Conservation (phyloP, 2,113 vertebrate species). For the Thermophis baileyi region DNA sequence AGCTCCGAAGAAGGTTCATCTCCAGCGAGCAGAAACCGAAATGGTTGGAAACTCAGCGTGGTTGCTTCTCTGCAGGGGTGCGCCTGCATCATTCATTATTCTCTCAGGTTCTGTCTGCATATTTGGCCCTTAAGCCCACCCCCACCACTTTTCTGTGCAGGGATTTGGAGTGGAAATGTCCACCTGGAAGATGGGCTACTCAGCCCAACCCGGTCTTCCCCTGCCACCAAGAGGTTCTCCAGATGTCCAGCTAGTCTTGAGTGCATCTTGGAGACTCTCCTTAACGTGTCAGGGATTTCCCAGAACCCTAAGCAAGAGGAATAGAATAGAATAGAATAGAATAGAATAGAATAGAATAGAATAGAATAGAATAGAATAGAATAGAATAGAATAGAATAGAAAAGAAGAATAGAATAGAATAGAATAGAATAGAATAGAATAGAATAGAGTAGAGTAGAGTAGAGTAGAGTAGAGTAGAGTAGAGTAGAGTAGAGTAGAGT, state of each 20-base stretch:
- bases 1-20: background rate
- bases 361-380: no score
- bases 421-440: no score
- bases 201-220: background rate
- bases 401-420: no score
- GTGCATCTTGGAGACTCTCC: background rate
- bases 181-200: background rate
- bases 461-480: no score
- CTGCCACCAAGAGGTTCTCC: background rate
- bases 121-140: background rate
- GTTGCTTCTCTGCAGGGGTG: background rate
- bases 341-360: background rate
- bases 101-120: background rate
- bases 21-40: background rate
- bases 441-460: no score
- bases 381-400: no score
- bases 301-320: background rate
- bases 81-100: background rate
- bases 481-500: background rate
- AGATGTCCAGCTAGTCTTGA: background rate
- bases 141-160: background rate
- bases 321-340: no score
- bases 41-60: background rate
- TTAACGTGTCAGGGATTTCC: background rate
- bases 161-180: background rate